A percentile compares a stretch with the other conserved stretches of the same genome.
Conservation (phyloP, 1,140 invertebrate species). For the Papilio dardanus region DNA sequence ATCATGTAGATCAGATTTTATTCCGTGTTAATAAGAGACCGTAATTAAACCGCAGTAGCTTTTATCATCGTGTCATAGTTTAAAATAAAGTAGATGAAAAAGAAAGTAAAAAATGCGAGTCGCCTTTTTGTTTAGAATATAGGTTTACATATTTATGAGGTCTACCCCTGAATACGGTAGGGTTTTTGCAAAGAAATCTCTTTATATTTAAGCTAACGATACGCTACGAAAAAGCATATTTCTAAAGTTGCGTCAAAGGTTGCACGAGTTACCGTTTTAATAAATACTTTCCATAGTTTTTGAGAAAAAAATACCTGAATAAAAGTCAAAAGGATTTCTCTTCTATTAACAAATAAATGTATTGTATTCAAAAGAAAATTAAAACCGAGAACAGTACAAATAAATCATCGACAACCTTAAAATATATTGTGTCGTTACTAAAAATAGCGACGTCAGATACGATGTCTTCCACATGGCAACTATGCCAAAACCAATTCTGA, state of each 20-base stretch:
- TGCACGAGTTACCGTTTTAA: neutral
- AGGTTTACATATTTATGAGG: neutral
- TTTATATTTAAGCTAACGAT: neutral
- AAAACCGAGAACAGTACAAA: constrained; percentile 14
- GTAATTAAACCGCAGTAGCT: neutral
- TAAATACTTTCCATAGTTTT: neutral
- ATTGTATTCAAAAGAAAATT: neutral
- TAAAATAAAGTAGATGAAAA: neutral
- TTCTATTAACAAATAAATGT: neutral
- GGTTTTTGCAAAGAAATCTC: neutral
- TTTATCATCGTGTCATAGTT: neutral
- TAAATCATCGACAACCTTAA: constrained; percentile 58
- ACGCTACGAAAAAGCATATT: neutral
- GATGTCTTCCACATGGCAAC: constrained; percentile 59
- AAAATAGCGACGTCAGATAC: constrained; percentile 54
- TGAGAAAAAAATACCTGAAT: neutral
- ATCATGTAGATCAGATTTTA: neutral
- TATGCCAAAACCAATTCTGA: constrained; percentile 46
- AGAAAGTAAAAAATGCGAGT: neutral
- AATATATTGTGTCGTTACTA: constrained; percentile 53
- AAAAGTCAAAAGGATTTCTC: neutral
- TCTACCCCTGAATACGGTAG: neutral
- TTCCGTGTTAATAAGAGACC: neutral
- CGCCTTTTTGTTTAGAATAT: neutral
- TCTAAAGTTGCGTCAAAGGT: neutral